Base-by-base conservation (phyloP, 2,888 invertebrate genomes). In the Phragmatobia fuliginosa region DNA sequence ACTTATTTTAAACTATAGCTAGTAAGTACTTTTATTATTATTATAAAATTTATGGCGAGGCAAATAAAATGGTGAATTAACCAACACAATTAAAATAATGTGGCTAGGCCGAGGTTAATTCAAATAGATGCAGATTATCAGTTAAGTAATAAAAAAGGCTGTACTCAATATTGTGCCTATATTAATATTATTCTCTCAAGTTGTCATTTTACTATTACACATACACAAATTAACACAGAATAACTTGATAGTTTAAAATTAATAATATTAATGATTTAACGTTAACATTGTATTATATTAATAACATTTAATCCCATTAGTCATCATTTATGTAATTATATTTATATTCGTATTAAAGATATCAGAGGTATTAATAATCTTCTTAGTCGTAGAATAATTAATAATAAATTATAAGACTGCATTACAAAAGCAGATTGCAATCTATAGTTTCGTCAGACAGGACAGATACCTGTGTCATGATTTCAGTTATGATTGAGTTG, bases 11-110 rank as follows among this genome's bases (percentile, higher is more conserved):
- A 64, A 74, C 45, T 62, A 62, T 41, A 62, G 11, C 80, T 83
- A 85, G 63, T 86, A 86, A 85, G 83, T 85, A 86, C 84, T 81
- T 75, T 73, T 67, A 74, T 70, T 66, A 68, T 63, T 67, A 75
- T 28, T 56, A 28, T 56, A 56, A 14, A 28, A 16, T 56, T 56
- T 66, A 60, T 67, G 60, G 28, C 21, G 7, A 33, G 38, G 28
- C 66, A 66, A 71, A 52, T 52, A 65, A 73, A 77, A 32, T 10
- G 32, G 25, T 52, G 32, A 36, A 56, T 10, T 36, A 33, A 65
- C 18, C 25, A 33, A 65, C 36, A 56, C 36, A 65, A 62, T 16
- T 62, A 4, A 65, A 56, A 52, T 65, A 65, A 56, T 63, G 45
- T 31, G 62, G n/a, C 52, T 49, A 32, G 33, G 63, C 16, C 33